Conservation (phyloP, 2,888 invertebrate species). For the Eubasilissa splendida region DNA sequence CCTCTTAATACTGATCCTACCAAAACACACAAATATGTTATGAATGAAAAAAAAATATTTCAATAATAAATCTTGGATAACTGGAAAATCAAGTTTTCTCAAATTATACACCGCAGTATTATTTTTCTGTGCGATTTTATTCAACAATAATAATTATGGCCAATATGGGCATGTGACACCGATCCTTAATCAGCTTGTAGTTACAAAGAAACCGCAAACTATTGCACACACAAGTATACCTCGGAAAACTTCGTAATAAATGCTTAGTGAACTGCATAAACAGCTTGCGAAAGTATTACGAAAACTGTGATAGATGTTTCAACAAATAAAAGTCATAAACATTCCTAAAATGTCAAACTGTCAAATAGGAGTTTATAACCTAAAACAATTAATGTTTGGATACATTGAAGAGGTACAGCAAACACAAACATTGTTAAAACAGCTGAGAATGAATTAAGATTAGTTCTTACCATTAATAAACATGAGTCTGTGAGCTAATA, state of each 20-base stretch:
- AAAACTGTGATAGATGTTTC: constrained; percentile 2
- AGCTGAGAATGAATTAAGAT: background rate
- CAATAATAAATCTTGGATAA: no score
- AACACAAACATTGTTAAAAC: background rate
- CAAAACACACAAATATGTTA: no score
- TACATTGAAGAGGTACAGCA: background rate
- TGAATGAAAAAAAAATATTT: no score
- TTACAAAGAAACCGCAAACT: constrained; percentile 13
- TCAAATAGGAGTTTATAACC: constrained; percentile 47
- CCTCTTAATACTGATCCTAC: no score
- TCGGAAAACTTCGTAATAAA: no score
- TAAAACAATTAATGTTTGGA: constrained; percentile 30
- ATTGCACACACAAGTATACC: background rate
- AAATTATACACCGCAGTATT: no score
- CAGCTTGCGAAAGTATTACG: background rate
- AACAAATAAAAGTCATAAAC: constrained; percentile 42
- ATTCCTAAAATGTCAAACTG: constrained; percentile 51
- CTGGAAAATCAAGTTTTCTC: no score
- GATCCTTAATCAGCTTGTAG: background rate
- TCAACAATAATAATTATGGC: no score
- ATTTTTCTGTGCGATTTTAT: no score
- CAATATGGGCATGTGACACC: constrained; percentile 31
- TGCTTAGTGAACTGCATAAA: background rate
- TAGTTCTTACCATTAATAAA: constrained; percentile 39
- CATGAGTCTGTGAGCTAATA: constrained; percentile 20